phyloP scores from a whole-genome alignment of 2,888 invertebrate species.

The Macrosiphum euphorbiae region DNA sequence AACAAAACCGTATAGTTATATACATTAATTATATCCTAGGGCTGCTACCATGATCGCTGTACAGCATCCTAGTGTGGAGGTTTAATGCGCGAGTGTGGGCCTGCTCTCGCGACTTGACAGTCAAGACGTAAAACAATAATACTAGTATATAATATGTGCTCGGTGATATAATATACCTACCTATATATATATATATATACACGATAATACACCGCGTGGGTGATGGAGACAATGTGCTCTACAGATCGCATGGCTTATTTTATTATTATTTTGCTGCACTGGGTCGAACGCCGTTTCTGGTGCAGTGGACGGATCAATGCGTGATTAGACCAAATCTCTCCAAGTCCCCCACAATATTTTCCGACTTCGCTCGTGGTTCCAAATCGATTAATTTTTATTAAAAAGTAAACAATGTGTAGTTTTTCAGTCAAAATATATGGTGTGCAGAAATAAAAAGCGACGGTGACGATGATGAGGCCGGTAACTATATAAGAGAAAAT shows the following conservation, averaged over 20 bases:
- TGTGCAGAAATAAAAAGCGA: neutral
- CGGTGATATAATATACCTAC: neutral
- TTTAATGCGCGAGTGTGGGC: neutral
- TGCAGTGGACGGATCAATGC: neutral
- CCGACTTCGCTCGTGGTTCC: neutral
- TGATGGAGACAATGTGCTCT: neutral
- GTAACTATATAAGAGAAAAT: neutral
- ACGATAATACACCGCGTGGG: neutral
- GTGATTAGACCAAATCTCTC: neutral
- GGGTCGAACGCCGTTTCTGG: neutral
- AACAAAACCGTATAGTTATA: conserved; percentile 32
- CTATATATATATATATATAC: neutral
- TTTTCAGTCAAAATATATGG: neutral
- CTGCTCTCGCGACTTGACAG: neutral
- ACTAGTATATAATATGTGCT: neutral
- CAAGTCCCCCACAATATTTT: neutral
- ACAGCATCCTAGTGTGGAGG: neutral
- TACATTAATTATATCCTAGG: conserved; percentile 16
- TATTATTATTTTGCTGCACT: neutral
- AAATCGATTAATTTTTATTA: neutral
- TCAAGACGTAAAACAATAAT: neutral
- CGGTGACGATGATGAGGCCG: neutral
- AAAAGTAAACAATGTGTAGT: neutral
- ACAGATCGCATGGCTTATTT: neutral
- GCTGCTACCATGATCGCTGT: neutral